Evolutionary conservation across 2,888 invertebrate genomes (phyloP), one percentile per base, ranked within the genome.

Genomic region (Crepidodera aurea): DNA sequence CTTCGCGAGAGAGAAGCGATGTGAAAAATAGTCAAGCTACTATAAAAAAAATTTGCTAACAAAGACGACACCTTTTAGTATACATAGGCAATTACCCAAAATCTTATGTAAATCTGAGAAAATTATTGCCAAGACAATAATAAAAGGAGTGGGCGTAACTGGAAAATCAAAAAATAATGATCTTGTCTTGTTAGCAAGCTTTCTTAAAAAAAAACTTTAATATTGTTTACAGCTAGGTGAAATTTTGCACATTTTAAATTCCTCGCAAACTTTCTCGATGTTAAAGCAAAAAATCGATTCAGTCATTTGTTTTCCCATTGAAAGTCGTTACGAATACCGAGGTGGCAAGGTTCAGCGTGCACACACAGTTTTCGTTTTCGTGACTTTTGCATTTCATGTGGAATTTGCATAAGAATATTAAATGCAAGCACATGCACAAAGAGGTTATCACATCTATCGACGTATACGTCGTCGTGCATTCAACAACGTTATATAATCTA

Each of bases 401-500:
- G 50, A 51, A 65, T 65, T 65, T 65, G 60, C 65, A 65, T 62
- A 65, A 65, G 59, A 51, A 60, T 65, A 65, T 65, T 65, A 56
- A 57, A 59, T 62, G 51, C 62, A 46, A 59, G 58, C 51, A 62
- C 55, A 62, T 44, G 53, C 51, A 48, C 37, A 54, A 25, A 39
- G 19, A 37, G 54, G 50, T 62, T 60, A 65, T 68, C 65, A 53
- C 54, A 51, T 58, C 5, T 32, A 58, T 58, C 58, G 58, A 32
- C 42, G 50, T 50, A 57, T 50, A 19, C 50, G 50, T 8, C 12
- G 50, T 15, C 32, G 32, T 51, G 51, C 34, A 34, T 37, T 51
- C 51, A 34, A 51, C 51, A 3, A 13, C 10, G 44, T 44, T 44
- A 44, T 44, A 25, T 44, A 44, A 44, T 44, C 44, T 4, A 22